Evolutionary conservation across 2,888 invertebrate species (phyloP), one percentile per base, ranked within the genome.

Genomic region (Imbricaverruca yamaguchii): DNA sequence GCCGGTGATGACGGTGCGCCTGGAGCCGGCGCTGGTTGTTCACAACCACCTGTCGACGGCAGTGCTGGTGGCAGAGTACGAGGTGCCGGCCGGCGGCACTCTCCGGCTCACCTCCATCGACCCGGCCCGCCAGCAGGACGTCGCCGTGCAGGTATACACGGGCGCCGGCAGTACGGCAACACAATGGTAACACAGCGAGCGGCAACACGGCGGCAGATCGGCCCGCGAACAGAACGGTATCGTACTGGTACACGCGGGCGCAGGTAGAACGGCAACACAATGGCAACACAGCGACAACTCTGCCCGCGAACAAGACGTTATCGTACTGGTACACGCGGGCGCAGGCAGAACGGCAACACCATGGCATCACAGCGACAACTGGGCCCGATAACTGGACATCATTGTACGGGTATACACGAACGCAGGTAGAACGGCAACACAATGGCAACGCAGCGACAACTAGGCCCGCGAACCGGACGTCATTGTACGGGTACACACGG

Each of bases 1-100:
- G 80, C 94, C 94, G 0, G 93, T 93, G 87, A 92, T 92, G 86
- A 87, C 91, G 11, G 89, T 94, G 80, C 90, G 91, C 69, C 89
- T 94, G n/a, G 86, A 92, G 80, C 93, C 94, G 0, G 93, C 94
- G 0, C 88, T 94, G 39, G 90, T 92, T 10, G 88, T 94, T 21
- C 92, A 93, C 88, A 94, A 94, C 87, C 91, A 92, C 57, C 88
- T 94, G 69, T 94, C 94, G 0, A 92, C 92, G 86, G 91, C 92
- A 0, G 87, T 93, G 59, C 91, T 92, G 85, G 88, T 92, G 10
- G 88, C 88, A 84, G 89, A 90, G 82, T 87, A 89, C 6, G 86
- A 86, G 23, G 87, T 89, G 18, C 74, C 82, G 25, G 83, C 83
- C 59, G 82, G 83, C 25, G 81, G 82, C 53, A 80, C 82, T 25